phyloP scores from a whole-genome alignment of 1,140 invertebrate species.

The Zaprionus lachaisei region DNA sequence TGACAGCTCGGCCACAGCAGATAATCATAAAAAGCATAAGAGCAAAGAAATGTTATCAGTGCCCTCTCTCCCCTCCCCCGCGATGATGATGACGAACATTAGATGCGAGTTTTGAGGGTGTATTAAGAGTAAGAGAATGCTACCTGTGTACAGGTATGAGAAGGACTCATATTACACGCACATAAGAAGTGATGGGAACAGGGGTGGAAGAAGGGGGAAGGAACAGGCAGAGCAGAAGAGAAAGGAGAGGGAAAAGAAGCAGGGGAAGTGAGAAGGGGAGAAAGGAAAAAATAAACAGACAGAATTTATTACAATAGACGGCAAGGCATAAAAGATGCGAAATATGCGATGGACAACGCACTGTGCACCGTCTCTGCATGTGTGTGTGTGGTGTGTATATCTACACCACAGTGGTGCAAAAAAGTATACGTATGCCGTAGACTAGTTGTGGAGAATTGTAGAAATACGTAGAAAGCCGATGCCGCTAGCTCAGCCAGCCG shows the following conservation, averaged over 20 bases:
- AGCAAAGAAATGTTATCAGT: slow-evolving; percentile 55
- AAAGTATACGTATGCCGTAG: slow-evolving; percentile 59
- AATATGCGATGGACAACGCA: slow-evolving; percentile 61
- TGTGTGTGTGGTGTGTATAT: slow-evolving; percentile 1
- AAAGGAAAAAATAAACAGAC: slow-evolving; percentile 33
- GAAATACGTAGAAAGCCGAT: slow-evolving; percentile 57
- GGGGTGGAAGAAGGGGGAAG: background rate
- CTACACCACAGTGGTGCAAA: slow-evolving; percentile 55
- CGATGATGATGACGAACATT: slow-evolving; percentile 58
- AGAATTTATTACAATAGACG: slow-evolving; percentile 74
- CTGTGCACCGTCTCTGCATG: background rate
- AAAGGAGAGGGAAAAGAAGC: background rate
- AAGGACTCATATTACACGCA: slow-evolving; percentile 66
- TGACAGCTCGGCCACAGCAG: slow-evolving; percentile 53
- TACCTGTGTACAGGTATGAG: slow-evolving; percentile 32
- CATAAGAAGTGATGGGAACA: background rate
- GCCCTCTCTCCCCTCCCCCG: background rate
- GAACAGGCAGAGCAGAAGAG: background rate
- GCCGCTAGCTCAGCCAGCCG: slow-evolving; percentile 57
- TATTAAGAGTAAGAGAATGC: background rate
- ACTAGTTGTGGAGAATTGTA: slow-evolving; percentile 18
- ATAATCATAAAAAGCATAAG: slow-evolving; percentile 65
- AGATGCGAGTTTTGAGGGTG: slow-evolving; percentile 40
- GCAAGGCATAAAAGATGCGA: slow-evolving; percentile 70
- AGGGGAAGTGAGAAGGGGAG: slow-evolving; percentile 21